Evolutionary conservation across 2,888 invertebrate genomes (phyloP), one percentile per base, ranked within the genome.

Genomic region (Catocala nupta): DNA sequence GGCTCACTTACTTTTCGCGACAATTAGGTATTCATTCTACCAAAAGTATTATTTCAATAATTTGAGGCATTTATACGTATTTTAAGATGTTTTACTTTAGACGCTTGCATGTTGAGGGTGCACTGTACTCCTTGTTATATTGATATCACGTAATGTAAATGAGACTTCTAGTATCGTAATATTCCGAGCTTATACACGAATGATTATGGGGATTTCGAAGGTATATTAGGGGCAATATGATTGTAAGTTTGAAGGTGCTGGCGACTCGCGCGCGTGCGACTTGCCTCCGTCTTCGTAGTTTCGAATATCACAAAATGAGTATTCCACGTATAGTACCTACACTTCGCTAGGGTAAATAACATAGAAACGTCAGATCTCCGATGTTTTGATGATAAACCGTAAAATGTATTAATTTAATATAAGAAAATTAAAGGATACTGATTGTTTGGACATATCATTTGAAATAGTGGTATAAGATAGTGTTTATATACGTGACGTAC

Each of bases 401-500:
- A 89, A 90, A 86, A 84, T 86, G 86, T 90, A 90, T 88, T 88
- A 89, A 77, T 86, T 84, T 88, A 87, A 88, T 85, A 58, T 91
- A 91, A 92, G 91, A 88, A 90, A 91, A 90, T 89, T 88, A 77
- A 81, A 82, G 81, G 79, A 87, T 85, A 83, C 82, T 80, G 44
- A 75, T 80, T 83, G 77, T 90, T 84, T 83, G 88, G 87, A 93
- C 90, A 92, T 92, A 92, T 92, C 89, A 91, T 88, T 91, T 80
- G 85, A 86, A 82, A 82, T 90, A 91, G 86, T 84, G 81, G 78
- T 83, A 76, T 90, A 92, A 89, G 88, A 87, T 91, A 92, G 89
- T 93, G 92, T 92, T 91, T 90, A 91, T 90, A 91, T 87, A 87
- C 83, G 89, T 87, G 90, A 91, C 90, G 89, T 92, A 92, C 87